Percentiles rank a stretch among this genome's conserved stretches.
These are phyloP conservation scores for Megalops cyprinoides DNA, from an alignment of 2,797 vertebrate genomes.

Conservation along the genomic window DNA sequence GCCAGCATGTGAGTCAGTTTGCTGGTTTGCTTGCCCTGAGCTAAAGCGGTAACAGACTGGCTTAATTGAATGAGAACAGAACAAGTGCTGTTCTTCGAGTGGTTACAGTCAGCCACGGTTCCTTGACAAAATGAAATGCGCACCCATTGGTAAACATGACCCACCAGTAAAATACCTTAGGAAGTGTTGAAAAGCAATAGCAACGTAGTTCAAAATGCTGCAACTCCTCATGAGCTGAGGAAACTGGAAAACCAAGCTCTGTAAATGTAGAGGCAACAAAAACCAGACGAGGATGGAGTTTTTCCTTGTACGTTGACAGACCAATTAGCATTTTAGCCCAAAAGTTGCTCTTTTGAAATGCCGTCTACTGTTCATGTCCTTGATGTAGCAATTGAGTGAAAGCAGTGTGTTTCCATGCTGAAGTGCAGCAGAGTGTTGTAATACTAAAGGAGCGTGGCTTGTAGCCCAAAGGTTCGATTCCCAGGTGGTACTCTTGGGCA, in stretches of 20 bases:
- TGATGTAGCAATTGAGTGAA: background rate
- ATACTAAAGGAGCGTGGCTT: too few relatives aligned
- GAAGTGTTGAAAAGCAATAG: background rate
- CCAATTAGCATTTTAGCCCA: background rate
- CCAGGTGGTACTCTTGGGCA: too few relatives aligned
- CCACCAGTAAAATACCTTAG: background rate
- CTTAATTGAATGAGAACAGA: constrained; percentile 26
- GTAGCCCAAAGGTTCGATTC: too few relatives aligned
- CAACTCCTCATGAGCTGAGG: background rate
- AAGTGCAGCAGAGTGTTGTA: too few relatives aligned
- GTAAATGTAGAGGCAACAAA: background rate
- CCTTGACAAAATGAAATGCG: constrained; percentile 22
- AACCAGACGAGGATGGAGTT: background rate
- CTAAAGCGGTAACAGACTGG: background rate
- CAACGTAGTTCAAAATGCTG: background rate
- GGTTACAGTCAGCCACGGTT: constrained; percentile 34
- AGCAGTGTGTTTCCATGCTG: background rate
- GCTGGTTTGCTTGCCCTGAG: background rate
- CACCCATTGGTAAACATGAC: background rate
- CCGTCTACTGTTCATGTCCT: background rate
- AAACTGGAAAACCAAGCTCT: background rate
- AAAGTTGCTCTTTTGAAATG: background rate
- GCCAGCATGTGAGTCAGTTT: background rate
- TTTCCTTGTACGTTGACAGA: background rate
- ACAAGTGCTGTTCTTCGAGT: constrained; percentile 9